A percentile compares a stretch with the other conserved stretches of the same genome.
These are phyloP conservation scores for Podarcis lilfordi DNA, from an alignment of 2,797 vertebrate genomes.

Conservation along the genomic window DNA sequence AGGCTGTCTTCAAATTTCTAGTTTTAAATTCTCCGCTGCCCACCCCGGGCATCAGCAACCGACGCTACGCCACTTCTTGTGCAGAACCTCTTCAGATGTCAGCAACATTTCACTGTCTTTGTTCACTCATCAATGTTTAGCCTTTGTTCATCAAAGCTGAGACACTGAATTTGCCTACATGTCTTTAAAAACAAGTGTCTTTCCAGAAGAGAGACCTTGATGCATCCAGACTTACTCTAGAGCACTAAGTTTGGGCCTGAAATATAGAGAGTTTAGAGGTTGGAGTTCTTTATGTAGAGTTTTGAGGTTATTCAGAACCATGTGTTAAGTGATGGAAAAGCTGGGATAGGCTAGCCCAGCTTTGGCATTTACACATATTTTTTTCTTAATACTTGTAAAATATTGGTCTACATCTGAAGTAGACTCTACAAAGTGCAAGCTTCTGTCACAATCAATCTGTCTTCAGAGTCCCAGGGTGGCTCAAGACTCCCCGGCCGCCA, in stretches of 20 bases:
- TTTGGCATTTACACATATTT: neutral
- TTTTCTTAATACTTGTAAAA: neutral
- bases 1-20: neutral
- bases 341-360: too few species aligned
- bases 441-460: neutral
- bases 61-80: neutral
- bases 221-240: too few species aligned
- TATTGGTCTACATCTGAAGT: neutral
- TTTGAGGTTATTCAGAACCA: neutral
- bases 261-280: neutral
- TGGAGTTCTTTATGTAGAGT: neutral
- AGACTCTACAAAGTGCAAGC: neutral
- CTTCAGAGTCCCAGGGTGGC: neutral
- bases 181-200: neutral
- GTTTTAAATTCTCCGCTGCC: too few species aligned
- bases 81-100: neutral
- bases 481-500: neutral
- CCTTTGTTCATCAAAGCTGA: neutral
- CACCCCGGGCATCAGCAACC: too few species aligned
- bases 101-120: neutral
- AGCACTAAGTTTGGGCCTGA: neutral
- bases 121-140: neutral
- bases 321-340: neutral
- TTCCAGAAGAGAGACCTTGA: neutral
- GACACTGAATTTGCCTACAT: neutral